A percentile compares a stretch with the other conserved stretches of the same genome.
These are phyloP conservation scores for Sebastes schlegelii DNA, from an alignment of 2,113 vertebrate species.

Conservation along the genomic window DNA sequence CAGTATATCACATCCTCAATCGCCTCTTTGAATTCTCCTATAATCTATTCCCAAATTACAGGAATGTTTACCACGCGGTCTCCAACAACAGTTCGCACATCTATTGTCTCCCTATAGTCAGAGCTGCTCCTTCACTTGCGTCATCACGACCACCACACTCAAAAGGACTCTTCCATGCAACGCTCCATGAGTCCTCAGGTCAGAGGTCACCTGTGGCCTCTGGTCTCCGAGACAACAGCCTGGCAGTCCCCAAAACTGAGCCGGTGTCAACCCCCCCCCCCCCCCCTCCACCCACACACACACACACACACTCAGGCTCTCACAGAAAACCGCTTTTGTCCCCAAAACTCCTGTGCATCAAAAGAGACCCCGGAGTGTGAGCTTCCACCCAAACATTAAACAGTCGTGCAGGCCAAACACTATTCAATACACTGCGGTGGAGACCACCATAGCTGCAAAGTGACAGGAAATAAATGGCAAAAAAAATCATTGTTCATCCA, in stretches of 20 bases:
- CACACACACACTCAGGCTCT: background rate
- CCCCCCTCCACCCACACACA: constrained; percentile 30
- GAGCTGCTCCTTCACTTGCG: constrained; percentile 46
- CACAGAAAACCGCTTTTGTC: constrained; percentile 74
- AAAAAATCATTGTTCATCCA: background rate
- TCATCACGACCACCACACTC: constrained; percentile 53
- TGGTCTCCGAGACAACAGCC: constrained; percentile 83
- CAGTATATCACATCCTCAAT: constrained; percentile 19
- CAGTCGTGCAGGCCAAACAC: constrained; percentile 49
- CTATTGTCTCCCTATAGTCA: constrained; percentile 63
- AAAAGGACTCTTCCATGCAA: constrained; percentile 62
- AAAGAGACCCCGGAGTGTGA: constrained; percentile 60
- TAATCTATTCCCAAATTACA: constrained; percentile 49
- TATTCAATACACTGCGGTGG: constrained; percentile 29
- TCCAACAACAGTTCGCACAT: constrained; percentile 44
- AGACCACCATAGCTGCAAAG: constrained; percentile 49
- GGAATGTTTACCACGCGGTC: constrained; percentile 32
- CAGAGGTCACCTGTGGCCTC: constrained; percentile 83
- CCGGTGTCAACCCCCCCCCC: constrained; percentile 9
- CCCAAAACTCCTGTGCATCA: constrained; percentile 61
- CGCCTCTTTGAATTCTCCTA: constrained; percentile 29
- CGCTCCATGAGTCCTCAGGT: constrained; percentile 63
- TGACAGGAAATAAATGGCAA: constrained; percentile 27
- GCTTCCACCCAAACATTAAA: constrained; percentile 71
- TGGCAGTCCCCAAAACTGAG: constrained; percentile 67